A percentile compares a stretch with the other conserved stretches of the same genome.
phyloP scores from a whole-genome alignment of 2,113 vertebrate genomes.

The Cairina moschata region DNA sequence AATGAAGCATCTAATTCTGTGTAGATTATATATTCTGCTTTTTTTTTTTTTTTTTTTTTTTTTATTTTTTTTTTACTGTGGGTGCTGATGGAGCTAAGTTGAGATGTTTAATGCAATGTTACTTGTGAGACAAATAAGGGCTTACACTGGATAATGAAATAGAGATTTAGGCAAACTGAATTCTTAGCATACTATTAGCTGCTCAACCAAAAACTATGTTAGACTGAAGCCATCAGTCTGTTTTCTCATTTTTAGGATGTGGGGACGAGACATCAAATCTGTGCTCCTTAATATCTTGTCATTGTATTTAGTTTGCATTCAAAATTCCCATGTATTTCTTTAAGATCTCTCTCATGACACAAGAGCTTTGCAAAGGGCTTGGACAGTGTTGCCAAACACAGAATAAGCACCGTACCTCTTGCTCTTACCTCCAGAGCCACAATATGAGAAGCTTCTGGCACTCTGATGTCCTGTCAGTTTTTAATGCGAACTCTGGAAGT shows the following conservation, averaged over 20 bases:
- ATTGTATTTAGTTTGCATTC: not conserved
- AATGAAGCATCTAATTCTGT: not conserved
- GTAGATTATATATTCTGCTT: not conserved
- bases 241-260: not conserved
- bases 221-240: not conserved
- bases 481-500: slow-evolving; percentile 79
- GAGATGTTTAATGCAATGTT: not conserved
- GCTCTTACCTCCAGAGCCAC: slow-evolving; percentile 22
- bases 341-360: not conserved
- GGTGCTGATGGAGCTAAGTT: not conserved
- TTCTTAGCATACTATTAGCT: not conserved
- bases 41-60: not conserved
- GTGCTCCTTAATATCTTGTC: not conserved
- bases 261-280: not conserved
- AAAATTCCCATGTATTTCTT: not conserved
- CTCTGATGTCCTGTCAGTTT: slow-evolving; percentile 71
- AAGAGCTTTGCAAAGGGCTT: not conserved
- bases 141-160: not conserved
- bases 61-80: not conserved
- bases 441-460: slow-evolving; percentile 25
- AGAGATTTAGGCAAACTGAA: not conserved
- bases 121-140: not conserved
- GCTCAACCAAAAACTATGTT: not conserved
- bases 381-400: not conserved
- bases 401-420: not conserved